A percentile compares a stretch with the other conserved stretches of the same genome.
Conservation (phyloP, 2,888 invertebrate genomes). For the Danaus chrysippus region DNA sequence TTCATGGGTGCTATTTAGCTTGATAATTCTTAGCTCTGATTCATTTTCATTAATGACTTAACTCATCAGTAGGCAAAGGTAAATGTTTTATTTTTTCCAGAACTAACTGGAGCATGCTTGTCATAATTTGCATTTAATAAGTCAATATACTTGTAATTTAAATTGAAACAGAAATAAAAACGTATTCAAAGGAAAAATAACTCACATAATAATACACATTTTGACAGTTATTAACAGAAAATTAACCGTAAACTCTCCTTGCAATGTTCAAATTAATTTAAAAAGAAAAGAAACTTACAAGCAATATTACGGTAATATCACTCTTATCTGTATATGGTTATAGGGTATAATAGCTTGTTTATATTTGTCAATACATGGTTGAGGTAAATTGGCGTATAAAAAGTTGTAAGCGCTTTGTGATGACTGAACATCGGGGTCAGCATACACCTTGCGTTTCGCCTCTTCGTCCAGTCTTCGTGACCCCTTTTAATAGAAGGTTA, state of each 20-base stretch:
- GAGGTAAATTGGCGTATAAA: slow-evolving; percentile 7
- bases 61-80: too few relatives aligned
- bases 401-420: slow-evolving; percentile 7
- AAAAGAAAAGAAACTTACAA: slow-evolving; percentile 2
- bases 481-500: neutral
- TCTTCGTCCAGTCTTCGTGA: slow-evolving; percentile 9
- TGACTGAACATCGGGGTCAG: slow-evolving; percentile 13
- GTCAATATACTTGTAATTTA: neutral
- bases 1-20: too few relatives aligned
- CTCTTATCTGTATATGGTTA: neutral
- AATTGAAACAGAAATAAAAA: neutral
- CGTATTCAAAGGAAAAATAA: neutral
- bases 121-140: too few relatives aligned
- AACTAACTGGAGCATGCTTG: too few relatives aligned
- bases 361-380: neutral
- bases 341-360: slow-evolving; percentile 4
- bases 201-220: slow-evolving; percentile 1
- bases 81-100: too few relatives aligned
- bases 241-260: slow-evolving; percentile 4
- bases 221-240: slow-evolving; percentile 7
- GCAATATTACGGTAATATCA: neutral
- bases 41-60: too few relatives aligned
- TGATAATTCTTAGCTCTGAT: too few relatives aligned
- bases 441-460: slow-evolving; percentile 14
- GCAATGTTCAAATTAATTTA: slow-evolving; percentile 4